Base-by-base conservation (phyloP, 2,113 vertebrate species). In the Paradoxurus hermaphroditus region DNA sequence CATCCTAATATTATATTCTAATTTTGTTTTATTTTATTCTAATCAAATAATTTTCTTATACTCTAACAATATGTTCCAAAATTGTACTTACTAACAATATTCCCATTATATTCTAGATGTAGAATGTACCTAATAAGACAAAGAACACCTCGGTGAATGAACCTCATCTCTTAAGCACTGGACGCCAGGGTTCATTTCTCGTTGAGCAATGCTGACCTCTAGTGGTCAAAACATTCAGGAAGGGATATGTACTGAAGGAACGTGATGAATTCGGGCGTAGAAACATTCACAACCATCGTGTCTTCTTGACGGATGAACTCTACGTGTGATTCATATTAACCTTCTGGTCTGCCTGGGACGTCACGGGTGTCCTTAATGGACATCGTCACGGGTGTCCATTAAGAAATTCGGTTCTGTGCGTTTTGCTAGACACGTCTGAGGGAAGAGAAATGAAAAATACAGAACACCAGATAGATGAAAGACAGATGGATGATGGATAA, bases 351-450 rank as follows among this genome's bases (percentile, higher is more conserved):
- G 41, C n/a, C 4, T 12, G 5, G 13, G n/a, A 41, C 41, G 1
- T n/a, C 41, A 29, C 0, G 3, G 8, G 25, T n/a, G n/a, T n/a
- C n/a, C n/a, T n/a, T n/a, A n/a, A n/a, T n/a, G n/a, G n/a, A n/a
- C n/a, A n/a, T n/a, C n/a, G n/a, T n/a, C n/a, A 16, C 16, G 1
- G 7, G n/a, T 2, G n/a, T 25, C 13, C 0, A 0, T 4, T 14
- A 29, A 81, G 73, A 16, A 23, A 15, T 23, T 12, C 1, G 11
- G 9, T 46, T 70, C 63, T 12, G 7, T 8, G 11, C 5, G 67
- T 75, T 25, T 25, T 13, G 6, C n/a, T n/a, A 7, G 34, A 41
- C 1, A 19, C 0, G 0, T 29, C 0, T 23, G 36, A 53, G 23
- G 5, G 1, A 8, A 65, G 5, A 67, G 65, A 13, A 4, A 49